Percentiles rank a stretch among this genome's conserved stretches.
Evolutionary conservation across 2,888 invertebrate species (phyloP).

Genomic region (Scaptomyza cyrtandrae): DNA sequence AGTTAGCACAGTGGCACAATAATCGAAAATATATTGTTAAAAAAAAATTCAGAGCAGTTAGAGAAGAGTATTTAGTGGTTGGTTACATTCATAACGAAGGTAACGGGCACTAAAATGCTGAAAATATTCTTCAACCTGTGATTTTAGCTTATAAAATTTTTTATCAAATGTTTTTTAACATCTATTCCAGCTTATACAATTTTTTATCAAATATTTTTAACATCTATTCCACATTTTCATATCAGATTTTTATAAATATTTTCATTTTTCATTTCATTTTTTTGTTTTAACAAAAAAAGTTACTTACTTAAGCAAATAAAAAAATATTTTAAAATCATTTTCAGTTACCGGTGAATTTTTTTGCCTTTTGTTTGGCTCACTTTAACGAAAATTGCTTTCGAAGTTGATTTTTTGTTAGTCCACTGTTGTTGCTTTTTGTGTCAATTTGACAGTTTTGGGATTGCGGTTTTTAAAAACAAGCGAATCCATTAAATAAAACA

Average conservation of each 20-base stretch:
- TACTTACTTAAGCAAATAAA: not conserved
- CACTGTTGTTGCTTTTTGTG: conserved; percentile 54
- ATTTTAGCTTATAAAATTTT: no score
- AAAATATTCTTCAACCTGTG: not conserved
- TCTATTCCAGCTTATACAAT: no score
- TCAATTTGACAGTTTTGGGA: conserved; percentile 65
- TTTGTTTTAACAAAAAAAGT: not conserved
- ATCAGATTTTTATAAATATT: no score
- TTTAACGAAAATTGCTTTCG: conserved; percentile 25
- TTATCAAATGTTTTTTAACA: no score
- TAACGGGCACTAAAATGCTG: not conserved
- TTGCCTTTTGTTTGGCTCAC: conserved; percentile 38
- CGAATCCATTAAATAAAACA: conserved; percentile 61
- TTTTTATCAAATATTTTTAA: no score
- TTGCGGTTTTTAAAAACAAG: conserved; percentile 55
- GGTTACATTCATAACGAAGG: not conserved
- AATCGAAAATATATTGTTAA: not conserved
- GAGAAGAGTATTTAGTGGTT: not conserved
- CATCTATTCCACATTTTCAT: no score
- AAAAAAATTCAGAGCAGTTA: not conserved
- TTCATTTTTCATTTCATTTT: not conserved
- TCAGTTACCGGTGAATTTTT: conserved; percentile 1
- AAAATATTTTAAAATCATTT: not conserved
- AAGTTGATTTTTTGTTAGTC: conserved; percentile 10
- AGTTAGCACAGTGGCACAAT: conserved; percentile 34